Base-by-base conservation (phyloP, 1,140 invertebrate genomes). In the Paramacrobiotus metropolitanus region DNA sequence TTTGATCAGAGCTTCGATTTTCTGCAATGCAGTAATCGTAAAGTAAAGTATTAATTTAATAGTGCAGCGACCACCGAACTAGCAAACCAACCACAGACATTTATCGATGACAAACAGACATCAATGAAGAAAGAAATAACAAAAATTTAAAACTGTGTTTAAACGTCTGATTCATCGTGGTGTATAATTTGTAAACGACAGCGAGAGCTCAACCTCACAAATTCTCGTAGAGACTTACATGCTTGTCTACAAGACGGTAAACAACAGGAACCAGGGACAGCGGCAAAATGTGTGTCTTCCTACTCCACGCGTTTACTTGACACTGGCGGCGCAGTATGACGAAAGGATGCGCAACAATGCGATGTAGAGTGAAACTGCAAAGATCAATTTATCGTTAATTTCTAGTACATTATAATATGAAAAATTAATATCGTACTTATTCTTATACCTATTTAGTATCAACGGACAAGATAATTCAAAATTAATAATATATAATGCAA, bases 291-390 rank as follows among this genome's bases (percentile, higher is more conserved):
- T 55, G 48, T 9, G 48, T 20, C 24, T 55, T 55, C 28, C 48
- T 15, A 28, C 48, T 55, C 48, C 48, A 55, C 28, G 48, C 48
- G 48, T 55, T 55, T 9, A 55, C 48, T 55, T 55, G 48, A 55
- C 48, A 55, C 24, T 55, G 48, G 9, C 48, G 48, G 4, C 48
- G 48, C 48, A 55, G 48, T 4, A 55, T 24, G 48, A 55, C 24
- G 48, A 55, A 55, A 20, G 48, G 48, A 28, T 55, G 48, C 15
- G 28, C 48, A 15, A 55, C 15, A 15, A 55, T 28, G 24, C 48
- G 48, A 55, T 55, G 48, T 9, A 55, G 4, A 4, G 48, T 24
- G 15, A 55, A 15, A 55, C 48, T 55, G 48, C 15, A 24, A 55
- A 55, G 28, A n/a, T n/a, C n/a, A n/a, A n/a, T n/a, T n/a, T n/a